A percentile compares a stretch with the other conserved stretches of the same genome.
These are phyloP conservation scores for Pseudococcus viburni DNA, from an alignment of 2,888 invertebrate species.

Conservation along the genomic window DNA sequence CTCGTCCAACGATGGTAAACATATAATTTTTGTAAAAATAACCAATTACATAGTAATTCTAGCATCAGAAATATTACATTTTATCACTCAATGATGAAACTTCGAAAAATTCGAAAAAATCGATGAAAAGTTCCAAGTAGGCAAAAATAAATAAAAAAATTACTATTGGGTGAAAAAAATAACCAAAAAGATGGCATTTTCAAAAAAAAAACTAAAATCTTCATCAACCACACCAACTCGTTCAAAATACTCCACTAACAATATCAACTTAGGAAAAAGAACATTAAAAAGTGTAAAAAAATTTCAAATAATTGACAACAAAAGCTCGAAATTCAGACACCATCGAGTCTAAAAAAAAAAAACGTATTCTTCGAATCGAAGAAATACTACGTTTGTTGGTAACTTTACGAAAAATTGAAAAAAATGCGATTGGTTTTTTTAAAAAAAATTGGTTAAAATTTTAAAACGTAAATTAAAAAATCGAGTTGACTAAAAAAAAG, in stretches of 20 bases:
- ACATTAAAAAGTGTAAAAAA: constrained; percentile 20
- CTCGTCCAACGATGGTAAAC: not conserved
- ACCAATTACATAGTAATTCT: not conserved
- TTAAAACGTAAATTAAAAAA: no score
- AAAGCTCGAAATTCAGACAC: not conserved
- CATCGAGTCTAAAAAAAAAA: not conserved
- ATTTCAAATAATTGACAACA: not conserved
- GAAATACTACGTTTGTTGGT: not conserved
- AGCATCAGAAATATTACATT: not conserved
- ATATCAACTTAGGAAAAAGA: not conserved
- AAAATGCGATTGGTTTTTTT: not conserved
- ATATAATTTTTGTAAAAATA: not conserved
- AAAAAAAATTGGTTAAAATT: not conserved
- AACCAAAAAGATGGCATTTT: not conserved
- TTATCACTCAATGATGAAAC: not conserved
- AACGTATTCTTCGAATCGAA: not conserved
- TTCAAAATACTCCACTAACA: not conserved
- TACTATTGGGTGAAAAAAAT: not conserved
- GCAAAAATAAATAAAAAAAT: not conserved
- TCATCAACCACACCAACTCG: not conserved
- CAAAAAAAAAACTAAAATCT: not conserved
- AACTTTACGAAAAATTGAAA: not conserved
- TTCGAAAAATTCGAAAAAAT: not conserved
- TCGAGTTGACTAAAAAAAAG: no score
- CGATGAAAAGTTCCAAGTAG: no score